Percentiles rank a stretch among this genome's conserved stretches.
Evolutionary conservation across 2,113 vertebrate species (phyloP).

Genomic region (Sinocyclocheilus anshuiensis): DNA sequence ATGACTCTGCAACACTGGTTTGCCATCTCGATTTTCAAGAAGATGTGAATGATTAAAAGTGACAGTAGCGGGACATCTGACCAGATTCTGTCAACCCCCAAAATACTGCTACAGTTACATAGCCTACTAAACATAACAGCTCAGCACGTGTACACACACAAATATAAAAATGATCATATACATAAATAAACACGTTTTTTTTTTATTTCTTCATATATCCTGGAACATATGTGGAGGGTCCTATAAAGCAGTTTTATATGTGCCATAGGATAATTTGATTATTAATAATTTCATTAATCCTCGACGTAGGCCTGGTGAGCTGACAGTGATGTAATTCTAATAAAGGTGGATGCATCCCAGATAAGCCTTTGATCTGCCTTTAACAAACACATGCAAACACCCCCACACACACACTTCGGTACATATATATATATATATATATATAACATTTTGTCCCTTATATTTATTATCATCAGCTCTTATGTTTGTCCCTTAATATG

Average conservation of each 20-base stretch:
- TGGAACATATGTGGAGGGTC: neutral
- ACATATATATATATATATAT: slow-evolving; percentile 15
- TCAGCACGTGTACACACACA: neutral
- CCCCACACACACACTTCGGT: neutral
- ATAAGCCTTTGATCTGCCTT: slow-evolving; percentile 22
- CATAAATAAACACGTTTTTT: neutral
- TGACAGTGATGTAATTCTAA: slow-evolving; percentile 35
- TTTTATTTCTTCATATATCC: neutral
- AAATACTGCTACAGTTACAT: slow-evolving; percentile 19
- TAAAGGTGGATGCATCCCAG: slow-evolving; percentile 33
- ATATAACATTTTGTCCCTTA: neutral
- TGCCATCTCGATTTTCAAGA: slow-evolving; percentile 4
- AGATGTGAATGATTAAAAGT: slow-evolving; percentile 32
- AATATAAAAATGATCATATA: neutral
- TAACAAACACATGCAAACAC: slow-evolving; percentile 12
- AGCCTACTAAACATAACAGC: slow-evolving; percentile 6
- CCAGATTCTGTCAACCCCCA: neutral
- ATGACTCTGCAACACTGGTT: slow-evolving; percentile 3
- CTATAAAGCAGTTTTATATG: neutral
- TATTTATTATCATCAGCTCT: neutral
- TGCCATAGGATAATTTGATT: neutral
- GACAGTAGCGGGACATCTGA: slow-evolving; percentile 33
- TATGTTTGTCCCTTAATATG: neutral
- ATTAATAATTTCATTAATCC: slow-evolving; percentile 20
- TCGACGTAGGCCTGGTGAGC: neutral